A percentile compares a stretch with the other conserved stretches of the same genome.
phyloP scores from a whole-genome alignment of 2,888 invertebrate species.

The Apeira syringaria region DNA sequence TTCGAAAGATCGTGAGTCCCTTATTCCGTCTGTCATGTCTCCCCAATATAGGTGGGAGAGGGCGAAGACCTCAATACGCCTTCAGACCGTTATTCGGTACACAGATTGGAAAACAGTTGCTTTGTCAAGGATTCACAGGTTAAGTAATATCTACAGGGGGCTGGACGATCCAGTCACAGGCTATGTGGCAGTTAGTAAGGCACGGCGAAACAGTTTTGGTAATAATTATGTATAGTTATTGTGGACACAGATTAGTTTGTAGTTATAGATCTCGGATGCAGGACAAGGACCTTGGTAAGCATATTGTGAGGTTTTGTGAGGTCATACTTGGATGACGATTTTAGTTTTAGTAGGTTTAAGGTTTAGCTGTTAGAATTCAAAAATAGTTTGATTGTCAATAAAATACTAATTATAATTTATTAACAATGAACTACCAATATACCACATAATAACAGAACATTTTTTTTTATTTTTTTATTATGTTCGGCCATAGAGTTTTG shows the following conservation, averaged over 20 bases:
- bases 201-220: background rate
- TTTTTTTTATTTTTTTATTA: too few relatives aligned
- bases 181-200: background rate
- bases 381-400: too few relatives aligned
- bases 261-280: constrained; percentile 3
- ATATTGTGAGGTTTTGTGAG: constrained; percentile 6
- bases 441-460: too few relatives aligned
- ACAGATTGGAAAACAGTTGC: background rate
- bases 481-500: too few relatives aligned
- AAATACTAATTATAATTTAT: too few relatives aligned
- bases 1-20: background rate
- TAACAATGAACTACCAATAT: too few relatives aligned
- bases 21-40: constrained; percentile 19
- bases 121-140: background rate
- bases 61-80: constrained; percentile 25
- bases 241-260: too few relatives aligned
- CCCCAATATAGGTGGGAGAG: constrained; percentile 30
- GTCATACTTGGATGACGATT: background rate
- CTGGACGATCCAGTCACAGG: background rate
- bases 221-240: too few relatives aligned
- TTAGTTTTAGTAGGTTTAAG: background rate
- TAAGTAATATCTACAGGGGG: background rate
- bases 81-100: constrained; percentile 43
- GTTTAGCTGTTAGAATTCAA: too few relatives aligned
- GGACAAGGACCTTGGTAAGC: constrained; percentile 55